phyloP scores from a whole-genome alignment of 2,797 vertebrate genomes.

The Petrocephalus sullivani region DNA sequence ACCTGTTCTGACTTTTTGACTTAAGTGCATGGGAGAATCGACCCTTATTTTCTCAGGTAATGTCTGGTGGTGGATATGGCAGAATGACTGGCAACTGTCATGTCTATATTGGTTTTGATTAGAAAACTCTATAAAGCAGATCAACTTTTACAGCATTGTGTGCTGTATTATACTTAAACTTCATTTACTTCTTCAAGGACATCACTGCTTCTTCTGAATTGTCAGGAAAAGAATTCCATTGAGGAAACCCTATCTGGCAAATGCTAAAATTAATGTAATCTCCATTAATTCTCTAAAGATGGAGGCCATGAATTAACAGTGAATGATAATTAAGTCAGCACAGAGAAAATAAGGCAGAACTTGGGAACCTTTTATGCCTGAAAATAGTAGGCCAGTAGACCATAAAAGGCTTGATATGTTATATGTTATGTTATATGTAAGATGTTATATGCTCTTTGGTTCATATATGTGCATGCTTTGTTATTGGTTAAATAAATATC shows the following conservation, averaged over 20 bases:
- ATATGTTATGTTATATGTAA: neutral
- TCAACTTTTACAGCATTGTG: neutral
- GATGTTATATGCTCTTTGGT: neutral
- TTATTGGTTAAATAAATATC: neutral
- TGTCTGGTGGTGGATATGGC: neutral
- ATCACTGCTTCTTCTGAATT: neutral
- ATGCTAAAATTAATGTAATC: neutral
- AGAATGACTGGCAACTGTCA: neutral
- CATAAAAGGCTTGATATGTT: neutral
- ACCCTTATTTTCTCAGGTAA: neutral
- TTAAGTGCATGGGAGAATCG: neutral
- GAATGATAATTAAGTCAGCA: slow-evolving; percentile 7
- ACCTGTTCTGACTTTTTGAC: neutral
- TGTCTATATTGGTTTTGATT: neutral
- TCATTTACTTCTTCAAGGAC: slow-evolving; percentile 8
- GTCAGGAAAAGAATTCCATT: neutral
- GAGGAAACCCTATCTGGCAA: neutral
- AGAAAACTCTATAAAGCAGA: neutral
- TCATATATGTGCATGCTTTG: neutral
- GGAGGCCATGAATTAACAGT: neutral
- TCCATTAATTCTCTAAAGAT: neutral
- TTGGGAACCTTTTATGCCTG: neutral
- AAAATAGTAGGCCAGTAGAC: neutral
- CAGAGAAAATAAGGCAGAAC: neutral
- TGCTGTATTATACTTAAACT: slow-evolving; percentile 1